These are phyloP conservation scores for Lemur catta DNA, from an alignment of 2,797 vertebrate genomes.

Conservation along the genomic window DNA sequence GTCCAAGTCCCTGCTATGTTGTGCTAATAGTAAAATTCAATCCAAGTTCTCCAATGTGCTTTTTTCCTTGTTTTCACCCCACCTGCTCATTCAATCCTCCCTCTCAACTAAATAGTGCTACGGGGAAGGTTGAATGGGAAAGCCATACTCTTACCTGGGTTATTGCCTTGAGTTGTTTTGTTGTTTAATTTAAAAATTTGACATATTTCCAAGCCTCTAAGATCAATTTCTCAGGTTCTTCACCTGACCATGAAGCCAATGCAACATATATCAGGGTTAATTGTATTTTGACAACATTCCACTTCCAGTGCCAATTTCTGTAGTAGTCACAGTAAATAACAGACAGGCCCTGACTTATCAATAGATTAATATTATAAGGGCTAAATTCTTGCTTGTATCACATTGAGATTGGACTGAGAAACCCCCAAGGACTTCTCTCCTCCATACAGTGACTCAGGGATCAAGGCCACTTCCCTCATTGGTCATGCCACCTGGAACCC, in stretches of 20 bases:
- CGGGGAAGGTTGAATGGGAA: neutral
- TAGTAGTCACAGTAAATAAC: neutral
- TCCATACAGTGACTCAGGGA: fast-evolving
- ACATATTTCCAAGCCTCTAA: neutral
- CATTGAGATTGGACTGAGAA: neutral
- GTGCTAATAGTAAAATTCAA: neutral
- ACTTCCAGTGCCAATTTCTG: neutral
- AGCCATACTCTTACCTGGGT: neutral
- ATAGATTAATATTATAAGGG: neutral
- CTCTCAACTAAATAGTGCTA: neutral
- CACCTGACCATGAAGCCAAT: neutral
- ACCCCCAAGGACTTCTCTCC: fast-evolving
- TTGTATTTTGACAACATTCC: neutral
- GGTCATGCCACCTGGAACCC: neutral
- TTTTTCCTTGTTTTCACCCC: neutral
- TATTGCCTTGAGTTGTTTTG: neutral
- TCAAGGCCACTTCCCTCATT: neutral
- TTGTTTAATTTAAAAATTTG: neutral
- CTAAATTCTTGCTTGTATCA: neutral
- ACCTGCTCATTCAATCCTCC: neutral
- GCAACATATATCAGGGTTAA: neutral
- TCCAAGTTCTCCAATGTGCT: neutral
- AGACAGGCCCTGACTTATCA: neutral
- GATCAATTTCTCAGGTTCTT: neutral
- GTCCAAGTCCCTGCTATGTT: neutral